These are phyloP conservation scores for Cyclargus thomasi DNA, from an alignment of 1,140 invertebrate genomes.

Conservation along the genomic window DNA sequence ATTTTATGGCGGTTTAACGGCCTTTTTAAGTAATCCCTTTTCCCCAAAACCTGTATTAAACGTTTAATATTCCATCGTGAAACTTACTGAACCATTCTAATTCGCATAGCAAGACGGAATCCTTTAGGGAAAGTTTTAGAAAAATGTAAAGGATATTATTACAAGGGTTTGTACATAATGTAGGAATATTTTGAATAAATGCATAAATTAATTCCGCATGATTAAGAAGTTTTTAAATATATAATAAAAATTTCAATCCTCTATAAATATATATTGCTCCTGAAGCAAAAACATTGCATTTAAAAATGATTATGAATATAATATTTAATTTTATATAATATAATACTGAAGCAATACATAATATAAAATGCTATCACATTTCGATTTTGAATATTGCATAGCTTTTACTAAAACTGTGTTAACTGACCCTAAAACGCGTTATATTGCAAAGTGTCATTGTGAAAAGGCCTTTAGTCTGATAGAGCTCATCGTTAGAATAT, in stretches of 20 bases:
- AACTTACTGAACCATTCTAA: constrained; percentile 42
- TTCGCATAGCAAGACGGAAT: constrained; percentile 50
- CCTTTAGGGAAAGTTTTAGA: constrained; percentile 64
- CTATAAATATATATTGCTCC: no score
- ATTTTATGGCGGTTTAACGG: constrained; percentile 37
- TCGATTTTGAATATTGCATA: no score
- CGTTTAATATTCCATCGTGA: constrained; percentile 49
- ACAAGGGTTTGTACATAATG: neutral
- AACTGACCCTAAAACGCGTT: no score
- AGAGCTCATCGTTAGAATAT: constrained; percentile 55
- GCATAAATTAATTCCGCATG: neutral
- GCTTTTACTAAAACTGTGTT: no score
- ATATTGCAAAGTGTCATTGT: no score
- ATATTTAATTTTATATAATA: no score
- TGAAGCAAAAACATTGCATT: no score
- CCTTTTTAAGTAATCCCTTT: constrained; percentile 38
- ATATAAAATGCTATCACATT: no score
- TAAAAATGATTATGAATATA: no score
- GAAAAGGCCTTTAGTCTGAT: constrained; percentile 33
- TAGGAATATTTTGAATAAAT: neutral
- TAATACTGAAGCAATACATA: no score
- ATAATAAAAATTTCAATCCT: no score
- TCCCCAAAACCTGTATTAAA: constrained; percentile 37
- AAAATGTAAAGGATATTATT: constrained; percentile 54
- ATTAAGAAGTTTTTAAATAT: no score